These are phyloP conservation scores for Mycalesis mineus DNA, from an alignment of 2,888 invertebrate species.

Conservation along the genomic window DNA sequence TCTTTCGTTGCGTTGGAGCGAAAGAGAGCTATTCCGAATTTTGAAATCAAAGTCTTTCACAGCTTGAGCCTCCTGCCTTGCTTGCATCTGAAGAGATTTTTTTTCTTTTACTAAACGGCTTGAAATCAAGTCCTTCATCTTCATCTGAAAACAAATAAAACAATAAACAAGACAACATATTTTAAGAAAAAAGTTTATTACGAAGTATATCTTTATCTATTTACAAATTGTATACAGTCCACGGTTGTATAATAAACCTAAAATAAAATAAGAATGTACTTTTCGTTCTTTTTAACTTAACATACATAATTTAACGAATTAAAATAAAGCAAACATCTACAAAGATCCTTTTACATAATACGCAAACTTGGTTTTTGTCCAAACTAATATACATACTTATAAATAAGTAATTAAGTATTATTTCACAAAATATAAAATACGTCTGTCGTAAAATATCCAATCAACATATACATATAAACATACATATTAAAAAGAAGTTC, in stretches of 20 bases:
- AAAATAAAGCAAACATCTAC: slow-evolving; percentile 1
- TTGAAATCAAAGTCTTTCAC: too few relatives aligned
- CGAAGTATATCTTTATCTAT: slow-evolving; percentile 51
- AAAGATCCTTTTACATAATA: not conserved
- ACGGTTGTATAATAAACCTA: slow-evolving; percentile 45
- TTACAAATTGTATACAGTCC: slow-evolving; percentile 56
- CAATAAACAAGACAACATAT: not conserved
- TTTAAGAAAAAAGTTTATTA: slow-evolving; percentile 35
- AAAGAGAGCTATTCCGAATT: too few relatives aligned
- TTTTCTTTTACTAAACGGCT: too few relatives aligned
- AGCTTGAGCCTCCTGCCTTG: too few relatives aligned
- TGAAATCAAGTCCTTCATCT: too few relatives aligned
- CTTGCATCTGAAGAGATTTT: too few relatives aligned
- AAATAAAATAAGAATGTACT: slow-evolving; percentile 52
- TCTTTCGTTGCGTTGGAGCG: too few relatives aligned
- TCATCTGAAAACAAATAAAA: not conserved
- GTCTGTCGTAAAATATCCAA: too few relatives aligned
- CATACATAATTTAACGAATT: slow-evolving; percentile 28
- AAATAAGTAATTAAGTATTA: too few relatives aligned
- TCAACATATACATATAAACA: too few relatives aligned
- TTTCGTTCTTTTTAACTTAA: slow-evolving; percentile 30
- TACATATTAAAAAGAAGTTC: too few relatives aligned
- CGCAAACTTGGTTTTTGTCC: not conserved
- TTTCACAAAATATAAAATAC: too few relatives aligned
- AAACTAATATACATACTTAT: not conserved